A percentile compares a stretch with the other conserved stretches of the same genome.
phyloP scores from a whole-genome alignment of 23 tunicate genomes.

The Trididemnum nubilum region DNA sequence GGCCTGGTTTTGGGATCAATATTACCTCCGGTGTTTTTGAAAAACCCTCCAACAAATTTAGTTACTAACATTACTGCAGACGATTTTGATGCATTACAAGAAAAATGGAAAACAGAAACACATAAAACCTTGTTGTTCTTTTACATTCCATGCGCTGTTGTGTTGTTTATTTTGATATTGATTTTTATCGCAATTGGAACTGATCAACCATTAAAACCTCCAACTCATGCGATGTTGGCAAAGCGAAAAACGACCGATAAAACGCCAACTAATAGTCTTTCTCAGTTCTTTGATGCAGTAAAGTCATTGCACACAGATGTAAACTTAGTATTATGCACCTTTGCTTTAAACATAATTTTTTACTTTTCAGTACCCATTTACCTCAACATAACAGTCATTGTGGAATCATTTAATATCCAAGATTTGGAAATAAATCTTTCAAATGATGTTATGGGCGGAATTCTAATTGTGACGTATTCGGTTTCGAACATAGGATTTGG shows the following conservation, averaged over 20 bases:
- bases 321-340: background rate
- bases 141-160: background rate
- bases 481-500: slow-evolving; percentile 58
- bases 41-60: too few species aligned
- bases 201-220: background rate
- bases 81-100: background rate
- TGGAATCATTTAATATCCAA: background rate
- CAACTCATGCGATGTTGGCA: background rate
- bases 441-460: slow-evolving; percentile 64
- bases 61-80: background rate
- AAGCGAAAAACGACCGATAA: background rate
- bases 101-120: background rate
- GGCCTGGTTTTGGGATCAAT: background rate
- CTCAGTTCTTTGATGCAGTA: background rate
- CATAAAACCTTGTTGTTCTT: background rate
- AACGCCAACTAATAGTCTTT: too few species aligned
- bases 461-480: slow-evolving; percentile 48
- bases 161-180: background rate
- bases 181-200: background rate
- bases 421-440: slow-evolving; percentile 50
- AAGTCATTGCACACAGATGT: background rate
- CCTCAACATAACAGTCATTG: background rate
- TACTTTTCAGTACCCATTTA: background rate
- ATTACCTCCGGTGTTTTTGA: background rate
- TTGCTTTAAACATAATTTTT: background rate